A percentile compares a stretch with the other conserved stretches of the same genome.
phyloP scores from a whole-genome alignment of 1,140 invertebrate genomes.

The Chrysoperla carnea region DNA sequence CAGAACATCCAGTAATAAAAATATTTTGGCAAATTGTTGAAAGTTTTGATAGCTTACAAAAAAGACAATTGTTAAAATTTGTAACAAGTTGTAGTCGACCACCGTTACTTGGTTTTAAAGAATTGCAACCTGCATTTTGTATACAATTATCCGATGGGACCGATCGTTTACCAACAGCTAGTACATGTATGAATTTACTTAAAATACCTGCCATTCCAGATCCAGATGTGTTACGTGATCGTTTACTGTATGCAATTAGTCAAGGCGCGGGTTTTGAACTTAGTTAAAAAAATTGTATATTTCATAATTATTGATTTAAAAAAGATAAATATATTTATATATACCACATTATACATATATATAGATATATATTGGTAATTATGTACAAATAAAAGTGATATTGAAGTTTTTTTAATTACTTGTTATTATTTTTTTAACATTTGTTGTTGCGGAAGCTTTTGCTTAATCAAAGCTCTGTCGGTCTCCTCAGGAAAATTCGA shows the following conservation, averaged over 20 bases:
- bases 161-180: slow-evolving; percentile 82
- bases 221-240: slow-evolving; percentile 58
- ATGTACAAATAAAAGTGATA: no score
- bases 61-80: slow-evolving; percentile 82
- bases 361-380: no score
- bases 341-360: no score
- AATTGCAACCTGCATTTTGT: slow-evolving; percentile 85
- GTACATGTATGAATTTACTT: slow-evolving; percentile 94
- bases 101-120: slow-evolving; percentile 95
- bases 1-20: slow-evolving; percentile 57
- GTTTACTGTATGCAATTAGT: slow-evolving; percentile 86
- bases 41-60: slow-evolving; percentile 68
- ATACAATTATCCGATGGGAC: slow-evolving; percentile 78
- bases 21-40: slow-evolving; percentile 76
- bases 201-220: slow-evolving; percentile 84
- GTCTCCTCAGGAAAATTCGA: no score
- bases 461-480: no score
- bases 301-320: no score
- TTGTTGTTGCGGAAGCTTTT: no score
- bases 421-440: no score
- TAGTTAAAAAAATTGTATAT: background rate
- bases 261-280: slow-evolving; percentile 92
- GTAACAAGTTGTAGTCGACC: slow-evolving; percentile 93
- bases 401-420: no score
- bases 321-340: no score